Percentiles rank a stretch among this genome's conserved stretches.
phyloP scores from a whole-genome alignment of 2,888 invertebrate genomes.

The Cephus spinipes region DNA sequence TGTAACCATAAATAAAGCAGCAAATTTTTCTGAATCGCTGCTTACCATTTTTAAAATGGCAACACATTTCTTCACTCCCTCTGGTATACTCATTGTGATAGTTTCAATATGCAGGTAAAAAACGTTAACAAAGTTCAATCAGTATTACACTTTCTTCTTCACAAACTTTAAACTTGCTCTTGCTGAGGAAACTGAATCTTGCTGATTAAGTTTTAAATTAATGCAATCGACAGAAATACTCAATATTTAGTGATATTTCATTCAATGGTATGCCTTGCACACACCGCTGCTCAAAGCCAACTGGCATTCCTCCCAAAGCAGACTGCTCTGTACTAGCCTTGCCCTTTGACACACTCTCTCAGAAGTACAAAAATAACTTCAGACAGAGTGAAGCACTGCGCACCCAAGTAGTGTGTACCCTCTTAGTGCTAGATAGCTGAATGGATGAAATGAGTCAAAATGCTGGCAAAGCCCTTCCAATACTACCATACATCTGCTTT shows the following conservation, averaged over 20 bases:
- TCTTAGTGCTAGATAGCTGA: neutral
- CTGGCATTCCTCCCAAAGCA: constrained; percentile 51
- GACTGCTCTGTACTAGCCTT: constrained; percentile 55
- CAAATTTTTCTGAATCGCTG: constrained; percentile 92
- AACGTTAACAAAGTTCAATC: too few relatives aligned
- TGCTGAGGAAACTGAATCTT: too few relatives aligned
- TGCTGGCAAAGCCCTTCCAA: neutral
- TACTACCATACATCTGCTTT: neutral
- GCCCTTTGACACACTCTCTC: constrained; percentile 61
- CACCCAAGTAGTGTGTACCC: neutral
- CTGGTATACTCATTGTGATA: constrained; percentile 71
- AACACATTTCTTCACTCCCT: constrained; percentile 87
- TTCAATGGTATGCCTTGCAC: constrained; percentile 19
- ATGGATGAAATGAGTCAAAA: neutral
- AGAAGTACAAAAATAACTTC: constrained; percentile 44
- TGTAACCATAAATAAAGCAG: constrained; percentile 91
- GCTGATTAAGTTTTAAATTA: neutral
- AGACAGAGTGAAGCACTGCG: neutral
- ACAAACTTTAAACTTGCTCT: too few relatives aligned
- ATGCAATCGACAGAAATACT: neutral
- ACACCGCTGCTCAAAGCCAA: constrained; percentile 47
- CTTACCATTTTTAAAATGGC: constrained; percentile 82
- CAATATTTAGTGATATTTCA: neutral
- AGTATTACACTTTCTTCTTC: too few relatives aligned
- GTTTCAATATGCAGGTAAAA: constrained; percentile 2